Conservation (phyloP, 1,140 invertebrate species). For the Euschistus heros region DNA sequence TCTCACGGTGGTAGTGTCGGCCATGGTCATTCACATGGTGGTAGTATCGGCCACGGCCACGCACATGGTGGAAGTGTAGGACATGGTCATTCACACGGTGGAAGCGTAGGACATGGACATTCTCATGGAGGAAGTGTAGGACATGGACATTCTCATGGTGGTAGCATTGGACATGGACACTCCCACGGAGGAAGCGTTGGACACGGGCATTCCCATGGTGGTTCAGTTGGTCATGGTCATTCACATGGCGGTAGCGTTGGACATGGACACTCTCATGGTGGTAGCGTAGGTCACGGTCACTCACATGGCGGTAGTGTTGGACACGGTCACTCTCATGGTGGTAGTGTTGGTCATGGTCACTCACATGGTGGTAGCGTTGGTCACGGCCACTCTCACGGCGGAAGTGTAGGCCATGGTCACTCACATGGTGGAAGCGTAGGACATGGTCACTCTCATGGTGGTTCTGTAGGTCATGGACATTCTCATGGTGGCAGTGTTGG, state of each 20-base stretch:
- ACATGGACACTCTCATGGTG: background rate
- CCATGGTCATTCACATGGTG: conserved; percentile 19
- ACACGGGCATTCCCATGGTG: background rate
- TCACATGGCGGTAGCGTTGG: background rate
- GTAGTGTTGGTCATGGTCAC: background rate
- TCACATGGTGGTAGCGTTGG: background rate
- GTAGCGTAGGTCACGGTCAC: background rate
- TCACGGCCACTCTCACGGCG: conserved; percentile 2
- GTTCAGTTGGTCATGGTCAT: background rate
- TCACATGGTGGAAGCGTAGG: background rate
- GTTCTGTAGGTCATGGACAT: background rate
- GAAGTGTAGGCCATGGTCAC: background rate
- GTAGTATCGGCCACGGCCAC: conserved; percentile 22
- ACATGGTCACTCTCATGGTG: conserved; percentile 11
- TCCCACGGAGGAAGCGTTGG: background rate
- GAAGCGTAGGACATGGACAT: conserved; percentile 23
- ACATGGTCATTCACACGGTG: conserved; percentile 22
- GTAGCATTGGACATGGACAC: background rate
- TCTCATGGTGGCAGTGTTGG: background rate
- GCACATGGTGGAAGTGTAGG: conserved; percentile 22
- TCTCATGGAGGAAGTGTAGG: conserved; percentile 4
- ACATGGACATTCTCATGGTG: conserved; percentile 1
- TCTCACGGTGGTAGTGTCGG: conserved; percentile 22
- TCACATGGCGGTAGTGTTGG: background rate
- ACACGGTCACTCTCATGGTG: background rate